Evolutionary conservation across 2,888 invertebrate species (phyloP), one percentile per base, ranked within the genome.

Genomic region (Drosophila parthenogenetica): DNA sequence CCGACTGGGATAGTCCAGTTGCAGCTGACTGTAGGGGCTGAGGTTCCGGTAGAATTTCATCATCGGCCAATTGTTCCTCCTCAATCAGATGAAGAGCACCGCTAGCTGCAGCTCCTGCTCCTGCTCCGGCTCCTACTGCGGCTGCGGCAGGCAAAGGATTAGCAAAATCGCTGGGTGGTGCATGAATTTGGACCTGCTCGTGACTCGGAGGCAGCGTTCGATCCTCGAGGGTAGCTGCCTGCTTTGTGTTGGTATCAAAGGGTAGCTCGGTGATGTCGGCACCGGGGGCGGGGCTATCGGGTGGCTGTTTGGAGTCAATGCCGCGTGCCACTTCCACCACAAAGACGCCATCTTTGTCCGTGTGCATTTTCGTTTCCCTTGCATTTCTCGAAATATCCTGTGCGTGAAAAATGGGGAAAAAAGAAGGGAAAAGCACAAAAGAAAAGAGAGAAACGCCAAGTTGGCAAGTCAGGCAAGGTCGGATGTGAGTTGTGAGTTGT

Each of bases 1-100:
- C 96, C 5, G 97, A 97, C 88, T 96, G 96, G 5, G 96, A 96
- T 2, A 97, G 93, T 0, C 97, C 97, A 0, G 96, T 96, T 46
- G 59, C 0, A 42, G 53, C 43, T 39, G 32, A 5, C 8, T 29
- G 57, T 29, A 40, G 2, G 8, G 32, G 19, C 3, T 22, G 17
- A 10, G 10, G 14, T 8, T 14, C 37, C 8, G 39, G 37, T 13
- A n/a, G 19, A 11, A 40, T n/a, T 10, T 32, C 53, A 60, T 77
- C 70, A 5, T 76, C 71, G 19, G 60, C 48, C 59, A 57, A 42
- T 14, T 70, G 55, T 17, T 89, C 87, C 69, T 91, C 90, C 39
- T 90, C 91, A 49, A 91, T 91, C 25, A 90, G 89, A 42, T 91
- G 91, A 16, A 92, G 72, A 13, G 89, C 89, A 32, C 29, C 62